Evolutionary conservation across 2,888 invertebrate species (phyloP), one percentile per base, ranked within the genome.

Genomic region (Tholera decimalis): DNA sequence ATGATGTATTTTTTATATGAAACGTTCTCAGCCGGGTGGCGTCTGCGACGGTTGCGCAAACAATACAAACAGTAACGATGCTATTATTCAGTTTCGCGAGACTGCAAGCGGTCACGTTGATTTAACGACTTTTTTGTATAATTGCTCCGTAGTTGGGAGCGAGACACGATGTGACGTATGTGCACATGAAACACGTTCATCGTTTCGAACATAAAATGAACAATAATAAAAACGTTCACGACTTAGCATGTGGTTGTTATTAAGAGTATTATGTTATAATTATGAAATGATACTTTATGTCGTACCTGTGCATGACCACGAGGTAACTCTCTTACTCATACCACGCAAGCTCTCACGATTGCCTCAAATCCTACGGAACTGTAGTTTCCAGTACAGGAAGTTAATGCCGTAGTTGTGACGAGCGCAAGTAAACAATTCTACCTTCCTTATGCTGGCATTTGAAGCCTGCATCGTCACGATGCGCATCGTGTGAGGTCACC

Each of bases 401-500:
- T 44, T 41, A 51, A 47, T 58, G 18, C 35, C 53, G 13, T 26
- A 46, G n/a, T 47, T 56, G 47, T 73, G 73, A 73, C 72, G 77
- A 59, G 18, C 2, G 18, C 57, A 60, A 56, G 47, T 71, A 64
- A 71, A 56, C 15, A 51, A n/a, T 59, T 26, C 37, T 61, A n/a
- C n/a, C n/a, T 67, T 35, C 51, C 64, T 44, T 24, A 37, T 53
- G 41, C 39, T 54, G 73, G 35, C 22, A 66, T 63, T 56, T 54
- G 43, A 49, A 28, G 6, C 11, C 24, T 53, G 26, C 41, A 44
- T 18, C 61, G 73, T 76, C 69, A 68, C 80, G 76, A 82, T 54
- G 65, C 71, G 72, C 74, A 68, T 65, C 68, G 39, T 73, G 68
- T 77, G 79, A 77, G 82, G 72, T 80, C 80, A 75, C 55, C 51